Evolutionary conservation across 2,888 invertebrate species (phyloP).

Genomic region (Melanargia galathea): DNA sequence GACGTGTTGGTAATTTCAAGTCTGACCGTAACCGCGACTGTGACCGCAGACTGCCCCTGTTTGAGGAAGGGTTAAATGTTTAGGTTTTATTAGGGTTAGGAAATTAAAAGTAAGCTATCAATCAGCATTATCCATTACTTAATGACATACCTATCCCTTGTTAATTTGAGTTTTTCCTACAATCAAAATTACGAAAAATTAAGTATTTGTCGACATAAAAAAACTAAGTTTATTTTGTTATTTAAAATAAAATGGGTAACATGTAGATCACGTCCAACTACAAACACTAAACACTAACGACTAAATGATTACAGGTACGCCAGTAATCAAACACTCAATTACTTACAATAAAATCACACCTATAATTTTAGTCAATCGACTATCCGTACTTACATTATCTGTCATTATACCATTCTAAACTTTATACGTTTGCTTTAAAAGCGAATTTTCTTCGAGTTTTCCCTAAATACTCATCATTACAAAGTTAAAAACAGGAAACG

Average conservation of each 20-base stretch:
- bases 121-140: no score
- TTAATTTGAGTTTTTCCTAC: no score
- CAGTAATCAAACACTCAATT: conserved; percentile 1
- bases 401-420: neutral
- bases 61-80: no score
- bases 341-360: conserved; percentile 18
- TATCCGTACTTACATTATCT: neutral
- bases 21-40: no score
- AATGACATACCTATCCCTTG: no score
- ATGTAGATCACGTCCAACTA: neutral
- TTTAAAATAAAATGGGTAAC: neutral
- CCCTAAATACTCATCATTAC: conserved; percentile 8
- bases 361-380: conserved; percentile 18
- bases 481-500: conserved; percentile 15
- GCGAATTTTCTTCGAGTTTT: neutral
- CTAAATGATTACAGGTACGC: conserved; percentile 10
- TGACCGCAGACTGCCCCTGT: no score
- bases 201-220: neutral
- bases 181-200: no score
- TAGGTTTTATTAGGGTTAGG: no score
- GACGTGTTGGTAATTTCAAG: no score
- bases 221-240: neutral
- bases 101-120: no score
- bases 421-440: neutral
- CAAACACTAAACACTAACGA: conserved; percentile 9